These are phyloP conservation scores for Sciurus carolinensis DNA, from an alignment of 2,797 vertebrate genomes.

Conservation along the genomic window DNA sequence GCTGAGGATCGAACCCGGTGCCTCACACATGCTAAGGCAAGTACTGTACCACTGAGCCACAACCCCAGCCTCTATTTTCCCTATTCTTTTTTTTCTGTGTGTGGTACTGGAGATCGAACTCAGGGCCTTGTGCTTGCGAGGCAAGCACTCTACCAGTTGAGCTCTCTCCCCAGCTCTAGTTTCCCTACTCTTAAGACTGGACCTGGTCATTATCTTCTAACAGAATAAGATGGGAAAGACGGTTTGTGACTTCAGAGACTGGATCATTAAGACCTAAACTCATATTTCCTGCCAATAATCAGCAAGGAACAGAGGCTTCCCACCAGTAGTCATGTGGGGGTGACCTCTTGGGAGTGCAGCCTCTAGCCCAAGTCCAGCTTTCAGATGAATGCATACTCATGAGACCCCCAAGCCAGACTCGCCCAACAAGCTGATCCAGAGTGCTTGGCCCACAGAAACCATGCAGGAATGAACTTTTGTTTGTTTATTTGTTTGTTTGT, in stretches of 20 bases:
- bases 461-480: not conserved
- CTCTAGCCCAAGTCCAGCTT: not conserved
- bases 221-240: not conserved
- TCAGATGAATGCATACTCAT: not conserved
- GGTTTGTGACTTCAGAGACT: not conserved
- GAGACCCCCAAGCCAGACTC: not conserved
- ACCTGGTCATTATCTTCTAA: constrained; percentile 11
- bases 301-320: not conserved
- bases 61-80: too few species aligned
- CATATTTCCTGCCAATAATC: not conserved
- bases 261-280: not conserved
- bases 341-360: not conserved
- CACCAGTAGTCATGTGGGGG: too few species aligned
- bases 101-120: too few species aligned
- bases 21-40: too few species aligned
- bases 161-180: not conserved
- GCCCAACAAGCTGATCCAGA: not conserved
- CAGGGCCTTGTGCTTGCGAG: too few species aligned
- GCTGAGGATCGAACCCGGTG: too few species aligned
- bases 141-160: too few species aligned
- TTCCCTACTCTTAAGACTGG: not conserved
- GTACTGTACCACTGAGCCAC: too few species aligned
- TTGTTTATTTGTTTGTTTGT: not conserved
- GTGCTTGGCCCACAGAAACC: not conserved
- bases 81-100: too few species aligned